Conservation (phyloP, 2,888 invertebrate species). For the Sphecodes monilicornis region DNA sequence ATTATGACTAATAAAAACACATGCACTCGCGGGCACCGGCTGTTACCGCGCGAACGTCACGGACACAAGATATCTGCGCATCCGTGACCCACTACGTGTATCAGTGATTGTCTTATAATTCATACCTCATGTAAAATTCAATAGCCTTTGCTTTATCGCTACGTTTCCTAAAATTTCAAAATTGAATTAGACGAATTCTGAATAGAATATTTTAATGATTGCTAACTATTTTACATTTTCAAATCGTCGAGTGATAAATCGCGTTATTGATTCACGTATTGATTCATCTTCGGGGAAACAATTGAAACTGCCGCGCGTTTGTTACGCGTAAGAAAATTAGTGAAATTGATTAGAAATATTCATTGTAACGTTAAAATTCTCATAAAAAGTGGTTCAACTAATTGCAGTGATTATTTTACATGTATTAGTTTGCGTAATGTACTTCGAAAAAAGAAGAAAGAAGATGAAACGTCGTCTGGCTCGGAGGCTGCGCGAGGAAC, state of each 20-base stretch:
- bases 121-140: background rate
- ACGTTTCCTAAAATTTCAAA: background rate
- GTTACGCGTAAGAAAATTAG: background rate
- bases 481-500: background rate
- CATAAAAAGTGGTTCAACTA: background rate
- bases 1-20: background rate
- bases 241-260: background rate
- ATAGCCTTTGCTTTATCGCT: background rate
- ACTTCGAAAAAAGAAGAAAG: background rate
- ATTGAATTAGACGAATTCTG: background rate
- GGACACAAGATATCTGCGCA: background rate
- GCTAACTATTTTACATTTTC: background rate
- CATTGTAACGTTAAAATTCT: background rate
- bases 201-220: background rate
- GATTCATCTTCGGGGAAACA: slow-evolving; percentile 16
- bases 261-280: background rate
- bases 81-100: slow-evolving; percentile 24
- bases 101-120: background rate
- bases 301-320: slow-evolving; percentile 10
- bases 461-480: too few species aligned
- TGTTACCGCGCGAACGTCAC: background rate
- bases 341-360: background rate
- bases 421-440: background rate
- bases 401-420: background rate
- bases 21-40: background rate